Percentiles rank a stretch among this genome's conserved stretches.
Evolutionary conservation across 2,888 invertebrate species (phyloP).

Genomic region (Acrobasis consociella): DNA sequence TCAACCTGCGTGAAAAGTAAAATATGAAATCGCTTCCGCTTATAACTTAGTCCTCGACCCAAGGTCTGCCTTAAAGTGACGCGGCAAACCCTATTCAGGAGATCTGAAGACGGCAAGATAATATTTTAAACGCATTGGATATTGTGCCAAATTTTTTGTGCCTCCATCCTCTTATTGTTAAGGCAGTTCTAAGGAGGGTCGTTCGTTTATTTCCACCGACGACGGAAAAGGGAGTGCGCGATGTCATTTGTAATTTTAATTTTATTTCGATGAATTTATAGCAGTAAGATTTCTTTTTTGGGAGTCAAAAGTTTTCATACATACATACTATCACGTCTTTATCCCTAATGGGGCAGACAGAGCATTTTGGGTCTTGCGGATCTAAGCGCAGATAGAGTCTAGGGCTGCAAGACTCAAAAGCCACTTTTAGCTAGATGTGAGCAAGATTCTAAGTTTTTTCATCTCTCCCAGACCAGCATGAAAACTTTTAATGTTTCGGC

Average conservation of each 20-base stretch:
- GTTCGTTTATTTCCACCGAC: not conserved
- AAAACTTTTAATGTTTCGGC: too few relatives aligned
- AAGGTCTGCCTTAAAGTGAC: constrained; percentile 40
- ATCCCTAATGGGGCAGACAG: too few relatives aligned
- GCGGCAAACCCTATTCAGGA: constrained; percentile 43
- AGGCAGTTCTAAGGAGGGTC: not conserved
- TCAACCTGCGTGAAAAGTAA: not conserved
- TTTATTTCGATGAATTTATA: too few relatives aligned
- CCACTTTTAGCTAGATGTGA: too few relatives aligned
- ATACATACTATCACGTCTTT: too few relatives aligned
- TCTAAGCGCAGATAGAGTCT: too few relatives aligned
- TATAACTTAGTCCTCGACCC: not conserved
- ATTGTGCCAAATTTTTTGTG: constrained; percentile 18
- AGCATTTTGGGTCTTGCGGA: too few relatives aligned
- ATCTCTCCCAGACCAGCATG: too few relatives aligned
- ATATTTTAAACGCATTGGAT: constrained; percentile 22
- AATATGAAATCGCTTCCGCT: not conserved
- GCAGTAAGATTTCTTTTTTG: too few relatives aligned
- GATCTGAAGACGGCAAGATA: constrained; percentile 33
- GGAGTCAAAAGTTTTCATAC: too few relatives aligned
- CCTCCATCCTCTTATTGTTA: not conserved
- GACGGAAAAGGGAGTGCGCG: not conserved
- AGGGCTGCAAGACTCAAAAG: too few relatives aligned
- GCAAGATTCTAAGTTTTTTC: too few relatives aligned
- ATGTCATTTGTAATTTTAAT: not conserved